Evolutionary conservation across 2,797 vertebrate species (phyloP).

Genomic region (Nannoperca obscura): DNA sequence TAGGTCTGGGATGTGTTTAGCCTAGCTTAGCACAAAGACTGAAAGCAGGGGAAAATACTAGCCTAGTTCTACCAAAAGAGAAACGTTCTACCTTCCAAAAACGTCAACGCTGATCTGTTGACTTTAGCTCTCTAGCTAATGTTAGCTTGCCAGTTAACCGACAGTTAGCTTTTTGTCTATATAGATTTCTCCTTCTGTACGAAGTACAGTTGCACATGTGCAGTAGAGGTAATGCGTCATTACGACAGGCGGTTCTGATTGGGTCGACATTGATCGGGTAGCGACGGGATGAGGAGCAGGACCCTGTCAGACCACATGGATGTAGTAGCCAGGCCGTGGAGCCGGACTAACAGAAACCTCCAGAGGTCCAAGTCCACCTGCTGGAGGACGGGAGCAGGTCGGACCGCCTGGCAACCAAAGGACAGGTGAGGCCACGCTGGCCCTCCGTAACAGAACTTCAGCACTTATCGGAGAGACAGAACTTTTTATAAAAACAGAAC

Average conservation of each 20-base stretch:
- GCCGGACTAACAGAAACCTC: constrained; percentile 41
- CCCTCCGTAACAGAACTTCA: constrained; percentile 62
- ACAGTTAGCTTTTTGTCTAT: background rate
- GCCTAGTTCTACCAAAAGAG: background rate
- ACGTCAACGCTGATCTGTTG: too few species aligned
- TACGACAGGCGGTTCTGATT: constrained; percentile 17
- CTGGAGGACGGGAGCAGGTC: constrained; percentile 41
- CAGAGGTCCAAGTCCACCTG: constrained; percentile 50
- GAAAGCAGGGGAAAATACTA: background rate
- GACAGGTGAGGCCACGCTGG: constrained; percentile 57
- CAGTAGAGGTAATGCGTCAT: constrained; percentile 26
- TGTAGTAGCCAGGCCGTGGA: constrained; percentile 64
- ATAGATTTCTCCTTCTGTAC: background rate
- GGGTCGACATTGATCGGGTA: constrained; percentile 7
- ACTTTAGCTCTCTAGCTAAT: background rate
- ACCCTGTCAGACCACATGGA: constrained; percentile 75
- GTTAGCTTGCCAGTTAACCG: constrained; percentile 19
- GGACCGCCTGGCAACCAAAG: constrained; percentile 78
- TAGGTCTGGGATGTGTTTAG: background rate
- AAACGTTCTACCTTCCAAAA: too few species aligned
- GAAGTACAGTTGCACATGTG: background rate
- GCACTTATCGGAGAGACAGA: constrained; percentile 71
- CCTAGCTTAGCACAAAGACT: constrained; percentile 14
- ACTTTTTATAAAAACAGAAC: constrained; percentile 65
- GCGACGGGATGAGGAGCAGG: constrained; percentile 22